Evolutionary conservation across 2,888 invertebrate genomes (phyloP).

Genomic region (Morpho helenor): DNA sequence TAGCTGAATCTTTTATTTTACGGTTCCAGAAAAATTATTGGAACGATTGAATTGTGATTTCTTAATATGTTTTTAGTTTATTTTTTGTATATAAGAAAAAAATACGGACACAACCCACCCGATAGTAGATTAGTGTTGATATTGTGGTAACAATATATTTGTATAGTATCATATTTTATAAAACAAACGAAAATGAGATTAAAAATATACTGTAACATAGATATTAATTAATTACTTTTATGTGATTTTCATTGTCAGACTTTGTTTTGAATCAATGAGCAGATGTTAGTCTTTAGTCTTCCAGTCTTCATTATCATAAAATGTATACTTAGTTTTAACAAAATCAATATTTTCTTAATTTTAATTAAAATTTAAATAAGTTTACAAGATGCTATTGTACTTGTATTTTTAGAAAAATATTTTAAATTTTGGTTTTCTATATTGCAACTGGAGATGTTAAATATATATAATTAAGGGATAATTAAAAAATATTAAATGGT

Average conservation of each 20-base stretch:
- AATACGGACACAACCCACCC: conserved; percentile 75
- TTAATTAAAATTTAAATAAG: background rate
- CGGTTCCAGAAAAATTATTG: conserved; percentile 18
- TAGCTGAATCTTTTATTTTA: conserved; percentile 13
- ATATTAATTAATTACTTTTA: background rate
- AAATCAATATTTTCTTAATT: background rate
- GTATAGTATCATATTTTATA: conserved; percentile 22
- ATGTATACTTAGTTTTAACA: background rate
- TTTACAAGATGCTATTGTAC: background rate
- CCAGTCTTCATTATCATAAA: conserved; percentile 9
- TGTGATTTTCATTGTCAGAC: background rate
- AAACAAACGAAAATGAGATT: conserved; percentile 10
- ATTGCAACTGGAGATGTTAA: background rate
- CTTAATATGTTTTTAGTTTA: conserved; percentile 32
- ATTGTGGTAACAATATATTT: conserved; percentile 21
- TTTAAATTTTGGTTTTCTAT: background rate
- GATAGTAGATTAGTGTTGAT: conserved; percentile 50
- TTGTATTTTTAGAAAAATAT: background rate
- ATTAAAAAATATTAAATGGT: conserved; percentile 21
- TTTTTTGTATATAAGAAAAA: conserved; percentile 46
- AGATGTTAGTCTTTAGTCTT: conserved; percentile 26
- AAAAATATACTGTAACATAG: conserved; percentile 2
- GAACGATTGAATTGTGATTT: conserved; percentile 22
- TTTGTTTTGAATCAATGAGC: background rate
- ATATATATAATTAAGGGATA: conserved; percentile 11